Base-by-base conservation (phyloP, 2,888 invertebrate species). In the Synanthedon vespiformis region DNA sequence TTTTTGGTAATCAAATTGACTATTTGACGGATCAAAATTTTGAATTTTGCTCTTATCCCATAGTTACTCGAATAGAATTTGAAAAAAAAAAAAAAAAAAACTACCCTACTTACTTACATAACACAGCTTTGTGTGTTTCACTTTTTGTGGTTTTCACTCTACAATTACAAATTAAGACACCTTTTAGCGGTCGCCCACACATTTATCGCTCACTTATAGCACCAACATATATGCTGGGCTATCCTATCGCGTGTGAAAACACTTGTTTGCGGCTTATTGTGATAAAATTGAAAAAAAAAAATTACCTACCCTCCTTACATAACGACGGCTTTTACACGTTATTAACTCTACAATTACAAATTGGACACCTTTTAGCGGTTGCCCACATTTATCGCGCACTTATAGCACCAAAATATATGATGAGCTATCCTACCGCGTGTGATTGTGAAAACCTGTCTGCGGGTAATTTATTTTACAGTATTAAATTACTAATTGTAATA, bases 381-480 rank as follows among this genome's bases (percentile, higher is more conserved):
- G 85, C 84, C 91, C 92, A 92, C 1, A 91, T 89, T 90, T 48
- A 90, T 86, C 0, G 92, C 92, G 70, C 93, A 93, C 52, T 86
- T 88, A 61, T 93, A 93, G 64, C 93, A 93, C 58, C 92, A 92
- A 65, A 91, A 92, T 57, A 91, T 89, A 56, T 93, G 12, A n/a
- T n/a, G 93, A 0, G 90, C 90, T 53, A 89, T 89, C 49, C 88
- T 80, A 0, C 91, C 91, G 65, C 93, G 93, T 0, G 92, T 89
- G 63, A 93, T n/a, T n/a, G n/a, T n/a, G 93, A 41, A 91, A 90
- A 1, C 91, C 91, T 53, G 92, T 89, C 67, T 92, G 92, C 0
- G 92, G 91, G 50, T 88, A 88, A 1, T 16, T 16, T 16, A 16
- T 16, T 16, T 16, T 16, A 16, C 16, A 16, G 2, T n/a, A n/a